These are phyloP conservation scores for Toxostoma redivivum DNA, from an alignment of 2,113 vertebrate species.

Conservation along the genomic window DNA sequence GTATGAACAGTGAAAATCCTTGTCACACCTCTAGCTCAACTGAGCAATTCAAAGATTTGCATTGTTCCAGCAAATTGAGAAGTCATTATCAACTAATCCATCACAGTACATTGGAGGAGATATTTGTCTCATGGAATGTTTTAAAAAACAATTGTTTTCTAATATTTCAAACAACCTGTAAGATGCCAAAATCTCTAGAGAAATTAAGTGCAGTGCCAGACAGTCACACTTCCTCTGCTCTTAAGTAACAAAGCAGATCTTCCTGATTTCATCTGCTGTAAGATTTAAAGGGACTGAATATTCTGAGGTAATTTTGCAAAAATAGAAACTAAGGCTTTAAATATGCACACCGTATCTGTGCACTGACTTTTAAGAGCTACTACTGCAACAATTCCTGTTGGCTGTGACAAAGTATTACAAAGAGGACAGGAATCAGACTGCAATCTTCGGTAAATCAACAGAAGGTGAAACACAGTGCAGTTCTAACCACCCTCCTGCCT, in stretches of 20 bases:
- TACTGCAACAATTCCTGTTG: background rate
- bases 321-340: background rate
- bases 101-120: background rate
- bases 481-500: background rate
- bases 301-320: background rate
- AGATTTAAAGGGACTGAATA: background rate
- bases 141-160: background rate
- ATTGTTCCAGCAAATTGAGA: background rate
- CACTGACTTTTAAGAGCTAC: background rate
- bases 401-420: background rate
- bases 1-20: background rate
- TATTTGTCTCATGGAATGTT: background rate
- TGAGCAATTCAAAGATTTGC: background rate
- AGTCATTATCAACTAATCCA: background rate
- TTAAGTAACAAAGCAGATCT: background rate
- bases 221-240: background rate
- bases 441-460: background rate
- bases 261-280: background rate
- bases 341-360: background rate
- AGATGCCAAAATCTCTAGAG: background rate
- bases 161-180: background rate
- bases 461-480: background rate
- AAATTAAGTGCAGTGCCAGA: background rate
- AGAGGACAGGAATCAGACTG: background rate
- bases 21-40: conserved; percentile 35